Evolutionary conservation across 1,140 invertebrate species (phyloP).

Genomic region (Drosophila pseudoananassae): DNA sequence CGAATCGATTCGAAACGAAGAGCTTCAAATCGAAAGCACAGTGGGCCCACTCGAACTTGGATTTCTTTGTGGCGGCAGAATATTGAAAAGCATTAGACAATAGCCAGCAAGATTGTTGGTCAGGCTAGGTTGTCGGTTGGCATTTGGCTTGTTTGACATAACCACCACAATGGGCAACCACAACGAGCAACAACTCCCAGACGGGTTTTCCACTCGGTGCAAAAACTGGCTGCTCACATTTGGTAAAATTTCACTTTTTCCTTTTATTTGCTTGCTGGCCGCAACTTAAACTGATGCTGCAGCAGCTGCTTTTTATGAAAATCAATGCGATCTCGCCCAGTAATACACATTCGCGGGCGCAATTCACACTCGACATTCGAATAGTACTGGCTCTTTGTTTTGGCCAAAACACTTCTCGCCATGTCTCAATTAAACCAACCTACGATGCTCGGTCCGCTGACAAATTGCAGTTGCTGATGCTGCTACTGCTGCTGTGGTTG

Average conservation of each 20-base stretch:
- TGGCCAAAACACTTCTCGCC: constrained; percentile 55
- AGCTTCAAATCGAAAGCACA: constrained; percentile 13
- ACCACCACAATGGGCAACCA: constrained; percentile 38
- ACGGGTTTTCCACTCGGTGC: constrained; percentile 51
- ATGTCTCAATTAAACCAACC: constrained; percentile 60
- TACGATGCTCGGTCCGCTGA: constrained; percentile 36
- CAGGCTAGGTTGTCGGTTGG: constrained; percentile 10
- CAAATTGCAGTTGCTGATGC: constrained; percentile 43
- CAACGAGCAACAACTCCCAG: constrained; percentile 47
- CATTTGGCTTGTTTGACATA: constrained; percentile 57
- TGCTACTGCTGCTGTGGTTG: constrained; percentile 6
- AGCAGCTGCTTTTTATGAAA: constrained; percentile 41
- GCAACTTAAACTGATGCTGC: constrained; percentile 3
- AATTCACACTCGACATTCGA: not conserved
- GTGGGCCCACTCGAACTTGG: constrained; percentile 24
- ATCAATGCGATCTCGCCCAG: constrained; percentile 35
- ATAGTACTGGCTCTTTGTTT: constrained; percentile 27
- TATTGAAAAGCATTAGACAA: constrained; percentile 52
- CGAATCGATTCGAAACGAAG: constrained; percentile 26
- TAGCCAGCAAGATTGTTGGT: constrained; percentile 19
- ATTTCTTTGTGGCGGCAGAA: constrained; percentile 24
- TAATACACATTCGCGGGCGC: constrained; percentile 3
- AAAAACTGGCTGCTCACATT: constrained; percentile 49
- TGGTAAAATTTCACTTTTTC: constrained; percentile 77
- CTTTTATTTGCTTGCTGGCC: constrained; percentile 45